Conservation (phyloP, 2,888 invertebrate species). For the Koerneria pararmatus region DNA sequence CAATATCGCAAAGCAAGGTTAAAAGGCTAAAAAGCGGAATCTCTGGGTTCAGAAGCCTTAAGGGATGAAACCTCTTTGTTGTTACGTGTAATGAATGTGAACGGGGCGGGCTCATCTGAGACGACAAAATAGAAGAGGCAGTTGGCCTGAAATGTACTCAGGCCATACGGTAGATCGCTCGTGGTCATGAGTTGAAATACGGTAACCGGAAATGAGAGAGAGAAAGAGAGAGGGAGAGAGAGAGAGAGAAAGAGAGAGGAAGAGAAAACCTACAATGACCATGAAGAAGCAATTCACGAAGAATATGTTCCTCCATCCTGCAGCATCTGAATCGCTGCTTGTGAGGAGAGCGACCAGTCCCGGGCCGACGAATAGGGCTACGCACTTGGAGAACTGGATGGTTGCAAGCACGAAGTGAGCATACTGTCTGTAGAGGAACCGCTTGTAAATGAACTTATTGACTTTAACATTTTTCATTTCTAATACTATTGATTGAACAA, state of each 20-base stretch:
- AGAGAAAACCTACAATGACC: constrained; percentile 11
- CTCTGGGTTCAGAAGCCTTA: no score
- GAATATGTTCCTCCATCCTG: constrained; percentile 18
- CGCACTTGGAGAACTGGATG: constrained; percentile 23
- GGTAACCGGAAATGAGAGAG: not conserved
- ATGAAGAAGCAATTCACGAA: constrained; percentile 18
- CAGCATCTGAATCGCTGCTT: not conserved
- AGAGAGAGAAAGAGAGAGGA: not conserved
- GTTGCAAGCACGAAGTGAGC: constrained; percentile 19
- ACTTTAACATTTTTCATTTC: not conserved
- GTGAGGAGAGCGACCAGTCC: constrained; percentile 16
- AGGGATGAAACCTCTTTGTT: no score
- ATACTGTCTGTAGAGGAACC: constrained; percentile 11
- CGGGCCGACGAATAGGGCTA: constrained; percentile 19
- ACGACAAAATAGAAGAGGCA: constrained; percentile 15
- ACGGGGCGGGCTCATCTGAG: constrained; percentile 9
- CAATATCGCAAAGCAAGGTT: no score
- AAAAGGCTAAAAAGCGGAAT: no score
- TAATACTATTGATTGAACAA: no score
- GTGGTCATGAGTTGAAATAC: not conserved
- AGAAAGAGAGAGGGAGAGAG: not conserved
- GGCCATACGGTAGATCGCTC: not conserved
- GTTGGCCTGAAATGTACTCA: constrained; percentile 10
- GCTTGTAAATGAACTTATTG: not conserved
- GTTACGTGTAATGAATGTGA: constrained; percentile 18